A percentile compares a stretch with the other conserved stretches of the same genome.
phyloP scores from a whole-genome alignment of 2,888 invertebrate species.

The Podabrus alpinus region DNA sequence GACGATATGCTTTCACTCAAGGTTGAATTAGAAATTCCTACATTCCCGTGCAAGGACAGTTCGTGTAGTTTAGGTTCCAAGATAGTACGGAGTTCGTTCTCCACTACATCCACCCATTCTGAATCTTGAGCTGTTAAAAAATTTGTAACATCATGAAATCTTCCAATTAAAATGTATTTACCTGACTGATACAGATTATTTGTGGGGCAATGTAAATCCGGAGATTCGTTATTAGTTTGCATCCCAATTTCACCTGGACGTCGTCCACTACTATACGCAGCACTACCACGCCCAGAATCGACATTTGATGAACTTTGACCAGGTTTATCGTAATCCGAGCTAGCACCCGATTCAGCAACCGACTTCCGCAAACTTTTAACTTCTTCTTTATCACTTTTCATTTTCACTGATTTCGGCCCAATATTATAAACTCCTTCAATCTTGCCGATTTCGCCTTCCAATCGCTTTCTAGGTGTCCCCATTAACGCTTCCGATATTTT shows the following conservation, averaged over 20 bases:
- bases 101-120: constrained; percentile 82
- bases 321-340: constrained; percentile 77
- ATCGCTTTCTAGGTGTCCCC: constrained; percentile 49
- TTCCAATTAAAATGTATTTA: not conserved
- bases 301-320: constrained; percentile 75
- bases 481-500: constrained; percentile 47
- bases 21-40: constrained; percentile 68
- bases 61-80: constrained; percentile 74
- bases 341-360: constrained; percentile 63
- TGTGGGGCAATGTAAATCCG: constrained; percentile 56
- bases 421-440: constrained; percentile 65
- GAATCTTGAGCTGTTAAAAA: constrained; percentile 62
- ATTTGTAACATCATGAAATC: not conserved
- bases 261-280: constrained; percentile 76
- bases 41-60: constrained; percentile 60
- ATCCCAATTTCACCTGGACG: constrained; percentile 60
- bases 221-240: constrained; percentile 63
- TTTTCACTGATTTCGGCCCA: constrained; percentile 49
- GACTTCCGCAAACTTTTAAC: constrained; percentile 57
- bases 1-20: constrained; percentile 70
- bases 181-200: constrained; percentile 39
- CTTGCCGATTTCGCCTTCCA: constrained; percentile 48
- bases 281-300: constrained; percentile 80
- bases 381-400: constrained; percentile 57
- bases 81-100: constrained; percentile 78